Conservation (phyloP, 2,797 vertebrate genomes). For the Pipistrellus nathusii region DNA sequence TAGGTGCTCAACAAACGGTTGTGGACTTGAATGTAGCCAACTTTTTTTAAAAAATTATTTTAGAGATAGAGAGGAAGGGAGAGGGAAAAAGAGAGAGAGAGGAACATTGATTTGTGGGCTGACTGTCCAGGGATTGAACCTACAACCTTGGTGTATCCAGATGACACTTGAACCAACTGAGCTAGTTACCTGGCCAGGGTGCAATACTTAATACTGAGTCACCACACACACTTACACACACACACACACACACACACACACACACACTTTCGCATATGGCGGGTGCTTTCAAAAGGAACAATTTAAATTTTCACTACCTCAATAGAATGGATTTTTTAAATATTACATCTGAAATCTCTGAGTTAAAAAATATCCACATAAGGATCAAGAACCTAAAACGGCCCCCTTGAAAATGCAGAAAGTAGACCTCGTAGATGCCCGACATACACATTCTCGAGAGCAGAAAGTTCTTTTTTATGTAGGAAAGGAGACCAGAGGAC, state of each 20-base stretch:
- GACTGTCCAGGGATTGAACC: not conserved
- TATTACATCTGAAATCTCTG: too few species aligned
- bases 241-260: too few species aligned
- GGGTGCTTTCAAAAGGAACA: not conserved
- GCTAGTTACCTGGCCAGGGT: not conserved
- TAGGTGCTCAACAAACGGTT: not conserved
- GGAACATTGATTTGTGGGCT: not conserved
- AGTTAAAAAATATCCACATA: not conserved
- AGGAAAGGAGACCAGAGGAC: not conserved
- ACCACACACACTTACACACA: too few species aligned
- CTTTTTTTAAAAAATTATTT: not conserved
- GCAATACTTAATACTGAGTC: not conserved
- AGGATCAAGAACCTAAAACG: not conserved
- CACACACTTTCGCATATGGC: too few species aligned
- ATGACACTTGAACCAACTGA: not conserved
- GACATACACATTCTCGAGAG: not conserved
- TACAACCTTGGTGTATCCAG: not conserved
- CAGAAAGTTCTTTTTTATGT: slow-evolving; percentile 48
- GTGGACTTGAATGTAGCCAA: not conserved
- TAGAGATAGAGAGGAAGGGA: not conserved
- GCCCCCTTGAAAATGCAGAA: not conserved
- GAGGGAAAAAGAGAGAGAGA: not conserved
- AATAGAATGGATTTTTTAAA: too few species aligned
- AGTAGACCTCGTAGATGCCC: not conserved
- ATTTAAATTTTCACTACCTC: not conserved